Evolutionary conservation across 2,113 vertebrate species (phyloP), one percentile per base, ranked within the genome.

Genomic region (Nanger granti): DNA sequence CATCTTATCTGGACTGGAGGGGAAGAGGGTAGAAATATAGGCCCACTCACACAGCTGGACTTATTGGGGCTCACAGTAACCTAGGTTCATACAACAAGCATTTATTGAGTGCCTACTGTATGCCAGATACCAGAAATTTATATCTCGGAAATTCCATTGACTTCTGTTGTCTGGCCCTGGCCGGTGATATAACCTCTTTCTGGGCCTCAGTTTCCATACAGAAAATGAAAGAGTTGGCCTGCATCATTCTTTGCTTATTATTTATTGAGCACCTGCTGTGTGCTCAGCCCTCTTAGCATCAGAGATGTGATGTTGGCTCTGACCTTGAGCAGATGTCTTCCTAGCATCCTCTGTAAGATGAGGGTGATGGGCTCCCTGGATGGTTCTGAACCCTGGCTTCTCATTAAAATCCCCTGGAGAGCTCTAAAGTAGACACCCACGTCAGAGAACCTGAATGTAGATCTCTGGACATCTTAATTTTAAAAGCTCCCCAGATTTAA

Each of bases 31-130:
- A 76, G 44, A 87, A 76, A 37, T 54, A 18, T 5, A 29, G 64
- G 29, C 52, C 76, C 82, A 49, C 57, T 24, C 60, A 64, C 60
- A 82, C 26, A 82, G 41, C 64, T 89, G 66, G 60, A 76, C 37
- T 96, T 64, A 24, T 0, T 59, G 44, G 69, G 55, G 49, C 24
- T n/a, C 52, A 47, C 54, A 60, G 37, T 87, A 82, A 91, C 31
- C 28, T 90, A 87, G 41, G 60, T 54, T 96, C 31, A 92, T 28
- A 8, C 34, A 64, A 12, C 8, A 93, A 90, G 41, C 80, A 95
- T 95, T 91, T 96, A 95, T 47, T 64, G 96, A 97, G 95, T 64
- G 49, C 93, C 92, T 91, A 37, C 89, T 92, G 29, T 94, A 96
- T 92, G 92, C 94, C 94, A 93, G 91, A 79, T 95, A 95, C 62